Conservation (phyloP, 2,888 invertebrate species). For the Nephrotoma guestfalica region DNA sequence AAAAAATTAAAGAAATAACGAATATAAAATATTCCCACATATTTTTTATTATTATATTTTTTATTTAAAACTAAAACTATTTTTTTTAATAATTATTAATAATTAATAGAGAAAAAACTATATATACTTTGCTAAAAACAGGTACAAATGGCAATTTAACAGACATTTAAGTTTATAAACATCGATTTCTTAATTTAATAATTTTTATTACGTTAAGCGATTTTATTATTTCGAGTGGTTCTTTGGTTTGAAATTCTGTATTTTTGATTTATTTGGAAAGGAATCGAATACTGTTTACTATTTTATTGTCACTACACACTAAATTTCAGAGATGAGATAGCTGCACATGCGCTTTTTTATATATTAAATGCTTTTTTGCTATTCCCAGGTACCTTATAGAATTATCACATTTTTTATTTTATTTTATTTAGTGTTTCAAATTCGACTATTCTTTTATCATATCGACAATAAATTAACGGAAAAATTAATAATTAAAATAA, state of each 20-base stretch:
- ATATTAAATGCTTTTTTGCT: not conserved
- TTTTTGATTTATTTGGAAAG: not conserved
- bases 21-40: not conserved
- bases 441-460: not conserved
- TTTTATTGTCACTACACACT: not conserved
- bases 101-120: not conserved
- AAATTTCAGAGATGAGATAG: not conserved
- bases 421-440: not conserved
- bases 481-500: not conserved
- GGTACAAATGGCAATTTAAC: constrained; percentile 13
- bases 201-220: not conserved
- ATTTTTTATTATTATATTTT: not conserved
- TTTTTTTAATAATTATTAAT: not conserved
- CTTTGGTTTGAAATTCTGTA: not conserved
- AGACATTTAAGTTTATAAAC: constrained; percentile 7
- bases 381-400: not conserved
- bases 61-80: not conserved
- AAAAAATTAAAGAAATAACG: not conserved
- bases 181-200: not conserved
- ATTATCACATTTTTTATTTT: not conserved
- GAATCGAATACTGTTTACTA: not conserved
- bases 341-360: not conserved
- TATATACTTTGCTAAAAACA: constrained; percentile 8
- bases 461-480: not conserved
- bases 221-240: not conserved